Evolutionary conservation across 2,113 vertebrate species (phyloP).

Genomic region (Catagonus wagneri): DNA sequence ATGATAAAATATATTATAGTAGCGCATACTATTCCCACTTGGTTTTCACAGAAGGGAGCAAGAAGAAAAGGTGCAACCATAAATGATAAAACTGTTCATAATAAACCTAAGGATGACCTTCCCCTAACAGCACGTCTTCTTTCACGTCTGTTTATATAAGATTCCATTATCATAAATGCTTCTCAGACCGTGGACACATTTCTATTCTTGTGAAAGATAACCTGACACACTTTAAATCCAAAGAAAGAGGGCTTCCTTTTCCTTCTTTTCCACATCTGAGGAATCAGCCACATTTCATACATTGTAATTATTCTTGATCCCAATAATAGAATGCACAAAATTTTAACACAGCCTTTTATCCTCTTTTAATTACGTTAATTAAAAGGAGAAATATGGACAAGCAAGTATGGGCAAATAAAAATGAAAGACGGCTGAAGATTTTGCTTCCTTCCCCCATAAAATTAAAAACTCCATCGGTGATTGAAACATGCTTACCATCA

Average conservation of each 20-base stretch:
- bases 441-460: neutral
- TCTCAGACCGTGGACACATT: neutral
- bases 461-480: conserved; percentile 68
- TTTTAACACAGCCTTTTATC: conserved; percentile 70
- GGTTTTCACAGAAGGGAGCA: conserved; percentile 5
- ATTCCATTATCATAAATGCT: neutral
- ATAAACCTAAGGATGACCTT: neutral
- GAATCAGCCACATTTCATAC: conserved; percentile 48
- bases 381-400: conserved; percentile 63
- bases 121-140: neutral
- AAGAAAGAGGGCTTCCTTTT: neutral
- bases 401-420: conserved; percentile 29
- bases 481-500: conserved; percentile 7
- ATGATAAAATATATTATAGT: neutral
- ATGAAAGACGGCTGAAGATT: conserved; percentile 45
- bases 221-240: neutral
- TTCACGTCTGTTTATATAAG: neutral
- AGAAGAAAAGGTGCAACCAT: neutral
- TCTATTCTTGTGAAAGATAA: conserved; percentile 36
- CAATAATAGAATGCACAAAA: conserved; percentile 58
- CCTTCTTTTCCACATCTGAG: neutral
- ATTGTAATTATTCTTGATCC: conserved; percentile 72
- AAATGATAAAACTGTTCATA: neutral
- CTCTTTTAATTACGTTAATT: conserved; percentile 73
- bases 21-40: neutral